Evolutionary conservation across 2,888 invertebrate species (phyloP).

Genomic region (Heliconius cydno): DNA sequence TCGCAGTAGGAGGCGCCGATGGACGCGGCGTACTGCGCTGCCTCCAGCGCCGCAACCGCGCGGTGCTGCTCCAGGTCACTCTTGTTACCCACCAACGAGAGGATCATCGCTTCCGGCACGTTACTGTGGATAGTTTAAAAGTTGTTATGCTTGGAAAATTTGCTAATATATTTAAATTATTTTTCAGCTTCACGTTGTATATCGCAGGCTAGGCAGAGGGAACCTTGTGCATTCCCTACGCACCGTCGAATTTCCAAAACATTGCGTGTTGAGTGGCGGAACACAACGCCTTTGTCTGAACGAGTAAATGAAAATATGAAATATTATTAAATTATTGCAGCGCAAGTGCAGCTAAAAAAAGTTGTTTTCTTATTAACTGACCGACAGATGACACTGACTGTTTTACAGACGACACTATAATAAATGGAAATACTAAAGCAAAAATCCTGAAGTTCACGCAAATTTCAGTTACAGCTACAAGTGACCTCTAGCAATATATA

Average conservation of each 20-base stretch:
- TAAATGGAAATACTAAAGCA: no score
- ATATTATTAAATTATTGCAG: background rate
- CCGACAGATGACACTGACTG: no score
- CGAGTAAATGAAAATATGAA: background rate
- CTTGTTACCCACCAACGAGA: constrained; percentile 94
- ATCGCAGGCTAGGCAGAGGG: background rate
- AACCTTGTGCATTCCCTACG: background rate
- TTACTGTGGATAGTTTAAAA: constrained; percentile 76
- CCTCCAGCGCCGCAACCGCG: constrained; percentile 87
- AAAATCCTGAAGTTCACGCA: no score
- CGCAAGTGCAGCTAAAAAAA: no score
- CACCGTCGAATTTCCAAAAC: background rate
- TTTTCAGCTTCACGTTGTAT: background rate
- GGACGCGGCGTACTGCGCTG: constrained; percentile 88
- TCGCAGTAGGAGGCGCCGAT: constrained; percentile 94
- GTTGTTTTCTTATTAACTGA: no score
- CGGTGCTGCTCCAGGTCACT: constrained; percentile 87
- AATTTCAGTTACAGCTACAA: no score
- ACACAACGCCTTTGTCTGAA: background rate
- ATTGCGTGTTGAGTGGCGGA: background rate
- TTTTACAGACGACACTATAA: no score
- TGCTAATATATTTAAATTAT: no score
- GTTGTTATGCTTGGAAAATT: no score
- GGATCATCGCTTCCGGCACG: constrained; percentile 90
- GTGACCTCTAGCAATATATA: background rate